A percentile compares a stretch with the other conserved stretches of the same genome.
Evolutionary conservation across 2,888 invertebrate species (phyloP).

Genomic region (Augochlorella aurata): DNA sequence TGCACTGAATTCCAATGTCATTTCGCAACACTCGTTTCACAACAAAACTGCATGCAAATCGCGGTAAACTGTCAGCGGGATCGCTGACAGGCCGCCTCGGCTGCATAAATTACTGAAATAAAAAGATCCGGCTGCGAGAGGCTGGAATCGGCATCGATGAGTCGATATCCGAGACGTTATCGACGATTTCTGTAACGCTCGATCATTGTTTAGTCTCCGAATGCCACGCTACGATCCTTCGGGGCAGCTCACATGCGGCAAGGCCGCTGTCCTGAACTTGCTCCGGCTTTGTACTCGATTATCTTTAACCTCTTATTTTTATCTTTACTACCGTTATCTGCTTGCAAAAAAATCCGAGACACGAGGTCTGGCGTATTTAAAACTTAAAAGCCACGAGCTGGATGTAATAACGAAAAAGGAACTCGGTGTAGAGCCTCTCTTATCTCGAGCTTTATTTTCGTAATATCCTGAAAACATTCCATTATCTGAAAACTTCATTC

Average conservation of each 20-base stretch:
- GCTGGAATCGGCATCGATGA: neutral
- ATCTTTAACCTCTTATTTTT: no score
- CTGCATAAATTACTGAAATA: neutral
- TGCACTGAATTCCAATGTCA: conserved; percentile 10
- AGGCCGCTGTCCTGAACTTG: neutral
- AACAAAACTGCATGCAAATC: neutral
- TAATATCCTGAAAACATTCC: no score
- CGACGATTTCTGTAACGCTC: neutral
- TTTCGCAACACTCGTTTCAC: neutral
- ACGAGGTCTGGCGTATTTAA: no score
- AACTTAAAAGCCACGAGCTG: no score
- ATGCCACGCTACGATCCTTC: neutral
- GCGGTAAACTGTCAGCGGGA: neutral
- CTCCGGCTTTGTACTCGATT: no score
- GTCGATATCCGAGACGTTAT: neutral
- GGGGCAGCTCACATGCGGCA: neutral
- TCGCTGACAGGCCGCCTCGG: neutral
- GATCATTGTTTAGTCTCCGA: neutral
- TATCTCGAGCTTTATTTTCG: no score
- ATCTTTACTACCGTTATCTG: no score
- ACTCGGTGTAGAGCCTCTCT: no score
- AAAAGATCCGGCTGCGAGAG: neutral
- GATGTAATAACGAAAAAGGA: no score
- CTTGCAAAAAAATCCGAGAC: no score
- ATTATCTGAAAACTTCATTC: no score